Conservation (phyloP, 2,113 vertebrate genomes). For the Channa argus region DNA sequence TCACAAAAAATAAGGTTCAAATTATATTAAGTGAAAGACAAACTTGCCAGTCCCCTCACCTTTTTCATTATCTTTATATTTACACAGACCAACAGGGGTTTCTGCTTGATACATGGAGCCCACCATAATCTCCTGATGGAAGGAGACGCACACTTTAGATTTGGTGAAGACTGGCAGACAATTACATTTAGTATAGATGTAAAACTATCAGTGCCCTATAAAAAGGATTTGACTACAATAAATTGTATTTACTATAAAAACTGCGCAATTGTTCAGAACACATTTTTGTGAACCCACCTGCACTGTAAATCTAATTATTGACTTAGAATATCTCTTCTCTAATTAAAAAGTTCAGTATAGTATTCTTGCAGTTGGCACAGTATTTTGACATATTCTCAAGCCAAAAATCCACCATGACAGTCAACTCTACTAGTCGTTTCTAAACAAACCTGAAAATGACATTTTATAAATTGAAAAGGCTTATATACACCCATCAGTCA, state of each 20-base stretch:
- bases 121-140: constrained; percentile 96
- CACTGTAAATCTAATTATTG: too few species aligned
- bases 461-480: too few species aligned
- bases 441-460: not conserved
- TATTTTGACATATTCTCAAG: not conserved
- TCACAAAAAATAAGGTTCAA: not conserved
- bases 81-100: constrained; percentile 91
- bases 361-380: not conserved
- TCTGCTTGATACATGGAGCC: constrained; percentile 99
- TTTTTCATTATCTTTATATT: constrained; percentile 96
- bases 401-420: not conserved
- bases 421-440: not conserved
- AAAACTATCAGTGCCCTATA: too few species aligned
- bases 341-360: not conserved
- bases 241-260: too few species aligned
- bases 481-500: too few species aligned
- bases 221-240: too few species aligned
- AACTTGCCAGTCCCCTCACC: constrained; percentile 77
- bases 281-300: too few species aligned
- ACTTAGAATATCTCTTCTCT: too few species aligned
- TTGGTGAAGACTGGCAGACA: not conserved
- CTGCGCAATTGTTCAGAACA: too few species aligned
- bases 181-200: too few species aligned
- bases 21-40: not conserved
- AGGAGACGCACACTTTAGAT: constrained; percentile 35